These are phyloP conservation scores for Heteromurus nitidus DNA, from an alignment of 2,888 invertebrate genomes.

Conservation along the genomic window DNA sequence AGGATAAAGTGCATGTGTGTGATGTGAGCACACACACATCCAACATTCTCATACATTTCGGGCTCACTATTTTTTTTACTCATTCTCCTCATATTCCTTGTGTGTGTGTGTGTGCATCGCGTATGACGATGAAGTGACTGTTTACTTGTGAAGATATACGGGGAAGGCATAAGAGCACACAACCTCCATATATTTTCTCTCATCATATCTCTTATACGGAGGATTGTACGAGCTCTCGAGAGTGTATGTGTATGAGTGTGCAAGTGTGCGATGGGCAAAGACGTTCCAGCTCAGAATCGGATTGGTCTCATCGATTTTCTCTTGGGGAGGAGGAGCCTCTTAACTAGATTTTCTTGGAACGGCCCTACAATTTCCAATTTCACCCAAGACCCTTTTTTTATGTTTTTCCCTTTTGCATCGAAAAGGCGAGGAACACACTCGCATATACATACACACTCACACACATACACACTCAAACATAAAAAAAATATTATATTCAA, in stretches of 20 bases:
- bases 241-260: constrained; percentile 12
- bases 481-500: too few relatives aligned
- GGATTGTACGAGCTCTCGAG: constrained; percentile 24
- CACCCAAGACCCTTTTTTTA: constrained; percentile 74
- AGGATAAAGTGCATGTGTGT: constrained; percentile 58
- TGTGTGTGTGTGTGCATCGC: not conserved
- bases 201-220: not conserved
- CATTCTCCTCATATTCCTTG: too few relatives aligned
- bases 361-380: constrained; percentile 74
- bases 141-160: constrained; percentile 46
- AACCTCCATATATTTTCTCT: not conserved
- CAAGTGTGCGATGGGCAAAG: constrained; percentile 70
- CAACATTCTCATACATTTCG: too few relatives aligned
- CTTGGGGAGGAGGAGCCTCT: constrained; percentile 74
- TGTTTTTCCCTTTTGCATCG: constrained; percentile 74
- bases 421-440: constrained; percentile 69
- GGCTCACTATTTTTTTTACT: too few relatives aligned
- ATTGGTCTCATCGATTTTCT: constrained; percentile 74
- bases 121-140: not conserved
- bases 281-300: constrained; percentile 73
- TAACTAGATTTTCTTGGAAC: constrained; percentile 74
- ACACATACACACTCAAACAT: too few relatives aligned
- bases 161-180: not conserved
- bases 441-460: constrained; percentile 16
- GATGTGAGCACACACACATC: constrained; percentile 40